A percentile compares a stretch with the other conserved stretches of the same genome.
Evolutionary conservation across 2,888 invertebrate species (phyloP).

Genomic region (Xanthia togata): DNA sequence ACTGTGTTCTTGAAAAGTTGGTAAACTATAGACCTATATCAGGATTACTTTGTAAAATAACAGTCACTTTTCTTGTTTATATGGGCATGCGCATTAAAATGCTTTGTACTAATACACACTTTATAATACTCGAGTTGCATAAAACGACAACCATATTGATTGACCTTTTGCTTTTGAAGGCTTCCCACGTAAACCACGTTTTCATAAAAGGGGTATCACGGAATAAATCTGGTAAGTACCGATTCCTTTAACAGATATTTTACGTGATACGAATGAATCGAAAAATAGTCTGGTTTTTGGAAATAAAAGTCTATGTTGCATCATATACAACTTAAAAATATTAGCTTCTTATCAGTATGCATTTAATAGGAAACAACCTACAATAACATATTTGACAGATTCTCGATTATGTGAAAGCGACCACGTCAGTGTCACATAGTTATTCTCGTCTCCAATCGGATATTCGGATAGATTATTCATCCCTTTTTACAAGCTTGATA

Average conservation of each 20-base stretch:
- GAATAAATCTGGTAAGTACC: background rate
- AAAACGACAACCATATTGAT: background rate
- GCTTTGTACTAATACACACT: background rate
- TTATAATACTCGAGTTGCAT: background rate
- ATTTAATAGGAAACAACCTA: too few relatives aligned
- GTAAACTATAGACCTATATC: background rate
- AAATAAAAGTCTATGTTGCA: background rate
- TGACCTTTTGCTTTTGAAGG: background rate
- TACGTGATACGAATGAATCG: background rate
- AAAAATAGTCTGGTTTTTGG: background rate
- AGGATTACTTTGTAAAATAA: background rate
- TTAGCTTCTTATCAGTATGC: too few relatives aligned
- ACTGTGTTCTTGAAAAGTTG: background rate
- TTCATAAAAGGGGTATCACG: background rate
- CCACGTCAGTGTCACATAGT: background rate
- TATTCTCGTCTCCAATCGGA: background rate
- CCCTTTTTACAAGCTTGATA: conserved; percentile 15
- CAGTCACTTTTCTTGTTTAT: background rate
- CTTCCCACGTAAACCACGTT: background rate
- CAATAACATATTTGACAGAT: background rate
- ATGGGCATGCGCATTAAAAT: background rate
- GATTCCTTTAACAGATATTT: background rate
- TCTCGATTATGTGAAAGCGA: background rate
- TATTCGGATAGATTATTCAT: conserved; percentile 9
- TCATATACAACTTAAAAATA: too few relatives aligned